Conservation (phyloP, 2,888 invertebrate genomes). For the Mythimna impura region DNA sequence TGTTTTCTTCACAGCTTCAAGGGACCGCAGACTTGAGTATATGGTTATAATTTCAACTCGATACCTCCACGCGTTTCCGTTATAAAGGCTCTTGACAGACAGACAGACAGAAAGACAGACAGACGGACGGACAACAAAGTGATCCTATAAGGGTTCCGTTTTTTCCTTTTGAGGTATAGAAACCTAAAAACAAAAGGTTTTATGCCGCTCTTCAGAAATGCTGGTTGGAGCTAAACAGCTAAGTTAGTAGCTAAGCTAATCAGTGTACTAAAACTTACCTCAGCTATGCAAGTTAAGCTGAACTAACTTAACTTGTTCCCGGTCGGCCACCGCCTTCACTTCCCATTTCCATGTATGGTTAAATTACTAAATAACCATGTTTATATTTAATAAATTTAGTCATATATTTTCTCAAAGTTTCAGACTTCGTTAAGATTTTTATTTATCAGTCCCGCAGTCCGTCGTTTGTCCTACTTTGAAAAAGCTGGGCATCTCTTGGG, state of each 20-base stretch:
- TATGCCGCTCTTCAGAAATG: background rate
- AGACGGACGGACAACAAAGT: too few species aligned
- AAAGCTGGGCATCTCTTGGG: constrained; percentile 3
- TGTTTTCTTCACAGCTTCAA: too few species aligned
- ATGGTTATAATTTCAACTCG: too few species aligned
- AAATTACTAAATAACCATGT: background rate
- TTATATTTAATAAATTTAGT: constrained; percentile 3
- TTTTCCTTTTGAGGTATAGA: too few species aligned
- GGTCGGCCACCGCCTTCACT: background rate
- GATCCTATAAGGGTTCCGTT: too few species aligned
- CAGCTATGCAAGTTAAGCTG: background rate
- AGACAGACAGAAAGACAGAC: too few species aligned
- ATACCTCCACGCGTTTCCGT: too few species aligned
- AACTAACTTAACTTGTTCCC: too few species aligned
- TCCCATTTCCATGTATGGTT: constrained; percentile 2
- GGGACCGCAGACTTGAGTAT: too few species aligned
- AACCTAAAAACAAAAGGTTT: too few species aligned
- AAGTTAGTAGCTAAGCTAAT: background rate
- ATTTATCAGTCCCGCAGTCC: constrained; percentile 26
- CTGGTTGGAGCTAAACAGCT: background rate
- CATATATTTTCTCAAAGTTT: background rate
- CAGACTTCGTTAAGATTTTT: constrained; percentile 8
- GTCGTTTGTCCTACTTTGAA: background rate
- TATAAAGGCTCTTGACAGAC: too few species aligned
- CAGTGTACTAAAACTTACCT: background rate